A percentile compares a stretch with the other conserved stretches of the same genome.
Evolutionary conservation across 2,797 vertebrate genomes (phyloP).

Genomic region (Tapirus indicus): DNA sequence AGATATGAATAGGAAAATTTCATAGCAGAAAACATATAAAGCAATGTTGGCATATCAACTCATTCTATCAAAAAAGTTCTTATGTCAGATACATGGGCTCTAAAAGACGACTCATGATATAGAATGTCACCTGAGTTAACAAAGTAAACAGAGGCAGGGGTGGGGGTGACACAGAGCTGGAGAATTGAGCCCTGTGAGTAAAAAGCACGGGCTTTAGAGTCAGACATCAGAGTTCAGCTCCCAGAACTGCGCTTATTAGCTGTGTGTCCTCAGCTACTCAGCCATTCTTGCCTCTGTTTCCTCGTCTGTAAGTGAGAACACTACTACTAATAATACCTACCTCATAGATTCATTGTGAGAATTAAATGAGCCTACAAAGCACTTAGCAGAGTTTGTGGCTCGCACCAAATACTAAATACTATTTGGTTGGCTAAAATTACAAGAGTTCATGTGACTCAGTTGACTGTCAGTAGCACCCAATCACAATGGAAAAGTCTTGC

Average conservation of each 20-base stretch:
- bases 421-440: not conserved
- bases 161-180: not conserved
- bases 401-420: not conserved
- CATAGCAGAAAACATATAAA: not conserved
- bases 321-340: not conserved
- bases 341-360: not conserved
- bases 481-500: not conserved
- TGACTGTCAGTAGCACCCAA: not conserved
- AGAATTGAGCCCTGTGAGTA: not conserved
- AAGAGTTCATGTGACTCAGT: not conserved
- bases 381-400: not conserved
- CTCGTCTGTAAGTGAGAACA: not conserved
- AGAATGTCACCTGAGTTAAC: not conserved
- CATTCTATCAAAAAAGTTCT: not conserved
- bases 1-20: constrained; percentile 53
- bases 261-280: too few relatives aligned
- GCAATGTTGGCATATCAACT: not conserved
- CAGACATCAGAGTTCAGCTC: not conserved
- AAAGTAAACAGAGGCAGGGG: too few relatives aligned
- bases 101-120: not conserved
- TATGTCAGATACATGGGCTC: not conserved
- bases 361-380: not conserved
- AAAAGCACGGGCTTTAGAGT: not conserved
- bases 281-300: not conserved
- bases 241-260: not conserved